Conservation (phyloP, 2,113 vertebrate species). For the Ceyx margarethae region DNA sequence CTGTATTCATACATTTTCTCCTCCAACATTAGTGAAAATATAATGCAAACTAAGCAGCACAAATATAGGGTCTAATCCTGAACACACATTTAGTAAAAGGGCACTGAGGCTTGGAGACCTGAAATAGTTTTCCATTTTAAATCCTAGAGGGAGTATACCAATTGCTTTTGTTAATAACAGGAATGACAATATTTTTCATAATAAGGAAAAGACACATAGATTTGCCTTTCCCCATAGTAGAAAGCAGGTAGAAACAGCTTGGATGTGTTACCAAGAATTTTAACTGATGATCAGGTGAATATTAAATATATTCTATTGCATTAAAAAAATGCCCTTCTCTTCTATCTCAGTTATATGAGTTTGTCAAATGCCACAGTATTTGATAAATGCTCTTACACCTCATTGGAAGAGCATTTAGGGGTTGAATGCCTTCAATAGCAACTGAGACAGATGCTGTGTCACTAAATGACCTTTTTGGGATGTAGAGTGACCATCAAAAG, state of each 20-base stretch:
- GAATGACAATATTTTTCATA: not conserved
- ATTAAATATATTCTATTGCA: constrained; percentile 25
- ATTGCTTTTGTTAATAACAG: not conserved
- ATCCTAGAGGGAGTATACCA: not conserved
- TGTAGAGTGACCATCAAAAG: constrained; percentile 1
- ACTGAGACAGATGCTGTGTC: constrained; percentile 29
- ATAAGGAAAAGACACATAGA: not conserved
- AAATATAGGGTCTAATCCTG: not conserved
- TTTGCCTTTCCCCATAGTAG: not conserved
- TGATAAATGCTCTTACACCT: not conserved
- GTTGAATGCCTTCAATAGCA: constrained; percentile 25
- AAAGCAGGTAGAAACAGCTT: not conserved
- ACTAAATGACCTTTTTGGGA: constrained; percentile 26
- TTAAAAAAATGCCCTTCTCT: constrained; percentile 8
- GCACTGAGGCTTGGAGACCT: not conserved
- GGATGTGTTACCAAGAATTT: not conserved
- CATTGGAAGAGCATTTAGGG: not conserved
- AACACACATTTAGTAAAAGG: not conserved
- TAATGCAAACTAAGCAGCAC: not conserved
- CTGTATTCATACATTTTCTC: not conserved
- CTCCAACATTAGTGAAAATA: not conserved
- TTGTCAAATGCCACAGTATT: constrained; percentile 43
- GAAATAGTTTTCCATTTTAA: not conserved
- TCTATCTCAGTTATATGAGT: not conserved
- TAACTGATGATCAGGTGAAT: not conserved